These are phyloP conservation scores for Netelia melanura DNA, from an alignment of 2,888 invertebrate species.

Conservation along the genomic window DNA sequence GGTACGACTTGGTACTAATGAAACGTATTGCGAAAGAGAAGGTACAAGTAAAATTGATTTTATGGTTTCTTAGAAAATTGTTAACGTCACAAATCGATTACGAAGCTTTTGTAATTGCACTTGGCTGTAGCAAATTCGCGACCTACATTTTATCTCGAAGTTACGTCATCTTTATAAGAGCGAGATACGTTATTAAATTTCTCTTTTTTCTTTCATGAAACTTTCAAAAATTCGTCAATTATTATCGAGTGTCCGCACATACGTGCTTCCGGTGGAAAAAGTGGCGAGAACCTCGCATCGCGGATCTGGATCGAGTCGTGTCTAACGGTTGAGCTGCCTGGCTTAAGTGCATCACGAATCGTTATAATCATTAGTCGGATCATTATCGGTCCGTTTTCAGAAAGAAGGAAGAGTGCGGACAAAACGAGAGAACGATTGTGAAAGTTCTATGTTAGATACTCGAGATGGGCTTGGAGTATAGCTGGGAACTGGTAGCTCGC, in stretches of 20 bases:
- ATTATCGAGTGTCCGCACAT: no score
- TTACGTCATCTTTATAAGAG: no score
- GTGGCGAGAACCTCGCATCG: no score
- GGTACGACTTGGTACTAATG: neutral
- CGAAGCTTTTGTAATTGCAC: no score
- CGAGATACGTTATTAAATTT: no score
- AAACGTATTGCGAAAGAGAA: neutral
- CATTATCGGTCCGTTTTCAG: constrained; percentile 59
- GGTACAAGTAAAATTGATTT: constrained; percentile 2
- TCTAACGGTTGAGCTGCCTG: constrained; percentile 26
- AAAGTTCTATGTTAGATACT: constrained; percentile 57
- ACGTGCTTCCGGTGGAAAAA: no score
- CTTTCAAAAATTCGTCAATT: no score
- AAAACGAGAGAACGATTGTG: constrained; percentile 31
- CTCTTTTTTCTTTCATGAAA: no score
- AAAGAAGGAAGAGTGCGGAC: neutral
- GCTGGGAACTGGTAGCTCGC: constrained; percentile 6
- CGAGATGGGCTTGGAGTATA: constrained; percentile 47
- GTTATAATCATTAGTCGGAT: constrained; percentile 63
- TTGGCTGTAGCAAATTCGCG: no score
- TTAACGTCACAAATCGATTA: no score
- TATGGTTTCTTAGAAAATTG: neutral
- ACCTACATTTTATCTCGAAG: no score
- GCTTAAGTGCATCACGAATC: constrained; percentile 49
- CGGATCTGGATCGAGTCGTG: neutral